Evolutionary conservation across 2,113 vertebrate species (phyloP), one percentile per base, ranked within the genome.

Genomic region (Microtus montanus): DNA sequence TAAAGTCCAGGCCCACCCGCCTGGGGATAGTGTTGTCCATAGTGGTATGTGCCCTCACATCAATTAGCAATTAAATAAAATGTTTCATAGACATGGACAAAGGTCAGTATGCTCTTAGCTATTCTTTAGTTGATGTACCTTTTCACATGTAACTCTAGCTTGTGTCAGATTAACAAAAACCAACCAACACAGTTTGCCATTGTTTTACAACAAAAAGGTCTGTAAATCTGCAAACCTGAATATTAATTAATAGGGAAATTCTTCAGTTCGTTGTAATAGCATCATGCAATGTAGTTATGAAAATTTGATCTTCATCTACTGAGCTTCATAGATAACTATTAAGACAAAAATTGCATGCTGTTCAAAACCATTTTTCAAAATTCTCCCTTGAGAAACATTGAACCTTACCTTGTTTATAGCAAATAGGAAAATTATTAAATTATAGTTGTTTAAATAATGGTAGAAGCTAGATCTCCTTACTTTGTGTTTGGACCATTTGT

Each of bases 361-460:
- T 75, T 71, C 52, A 87, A 95, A 41, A 94, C 33, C 30, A 35
- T 87, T 88, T 93, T 3, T 47, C 33, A 35, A 88, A 78, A 96
- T 79, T 70, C 5, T 90, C 82, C 61, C 14, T 63, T 83, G 68
- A 92, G 41, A 91, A 44, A 85, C 17, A 92, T 93, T 80, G 71
- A 94, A 89, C 87, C 77, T 35, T 19, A 47, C 63, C 24, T 88
- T 73, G 2, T 87, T 84, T 52, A 47, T 86, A 88, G 87, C 86
- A 7, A 95, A 94, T 68, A 83, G 15, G 3, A 88, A 93, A 80
- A 38, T 64, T 91, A 88, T 94, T 88, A 91, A 89, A 91, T 85
- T 92, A 22, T 47, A 92, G 26, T 70, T 95, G 61, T 92, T 94
- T 89, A 33, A 84, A 84, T 92, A 73, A 82, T 84, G 26, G n/a